A percentile compares a stretch with the other conserved stretches of the same genome.
phyloP scores from a whole-genome alignment of 1,140 invertebrate species.

The Drosophila asahinai region DNA sequence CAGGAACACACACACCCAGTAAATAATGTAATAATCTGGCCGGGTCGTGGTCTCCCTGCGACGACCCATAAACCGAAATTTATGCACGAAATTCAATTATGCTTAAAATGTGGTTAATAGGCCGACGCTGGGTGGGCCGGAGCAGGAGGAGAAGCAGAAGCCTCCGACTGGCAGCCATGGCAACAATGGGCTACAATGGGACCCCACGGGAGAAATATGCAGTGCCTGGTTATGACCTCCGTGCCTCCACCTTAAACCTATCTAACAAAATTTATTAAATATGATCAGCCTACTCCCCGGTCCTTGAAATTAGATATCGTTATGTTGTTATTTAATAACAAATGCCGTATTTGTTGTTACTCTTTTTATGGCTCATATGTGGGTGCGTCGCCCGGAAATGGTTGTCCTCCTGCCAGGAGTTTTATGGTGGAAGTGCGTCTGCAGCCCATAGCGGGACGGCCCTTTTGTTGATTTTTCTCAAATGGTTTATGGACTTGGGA shows the following conservation, averaged over 20 bases:
- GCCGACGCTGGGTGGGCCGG: slow-evolving; percentile 47
- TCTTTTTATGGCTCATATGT: slow-evolving; percentile 57
- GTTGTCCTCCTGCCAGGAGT: slow-evolving; percentile 5
- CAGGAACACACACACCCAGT: slow-evolving; percentile 52
- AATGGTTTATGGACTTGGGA: slow-evolving; percentile 46
- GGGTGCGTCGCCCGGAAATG: slow-evolving; percentile 17
- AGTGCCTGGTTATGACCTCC: slow-evolving; percentile 49
- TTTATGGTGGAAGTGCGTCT: slow-evolving; percentile 35
- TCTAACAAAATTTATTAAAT: slow-evolving; percentile 57
- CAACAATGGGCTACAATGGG: slow-evolving; percentile 60
- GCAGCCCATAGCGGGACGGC: slow-evolving; percentile 8
- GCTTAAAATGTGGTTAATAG: slow-evolving; percentile 83
- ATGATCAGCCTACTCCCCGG: slow-evolving; percentile 45
- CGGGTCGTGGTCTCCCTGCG: slow-evolving; percentile 72
- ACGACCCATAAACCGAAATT: slow-evolving; percentile 79
- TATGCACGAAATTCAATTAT: slow-evolving; percentile 83
- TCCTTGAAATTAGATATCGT: slow-evolving; percentile 73
- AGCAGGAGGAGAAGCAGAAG: slow-evolving; percentile 7
- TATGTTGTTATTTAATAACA: slow-evolving; percentile 80
- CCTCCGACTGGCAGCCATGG: slow-evolving; percentile 46
- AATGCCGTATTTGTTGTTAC: slow-evolving; percentile 61
- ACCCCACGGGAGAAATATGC: slow-evolving; percentile 58
- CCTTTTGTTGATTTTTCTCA: slow-evolving; percentile 38
- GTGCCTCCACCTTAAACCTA: slow-evolving; percentile 13
- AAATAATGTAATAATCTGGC: slow-evolving; percentile 82